Evolutionary conservation across 1,140 invertebrate species (phyloP), one percentile per base, ranked within the genome.

Genomic region (Belonocnema kinseyi): DNA sequence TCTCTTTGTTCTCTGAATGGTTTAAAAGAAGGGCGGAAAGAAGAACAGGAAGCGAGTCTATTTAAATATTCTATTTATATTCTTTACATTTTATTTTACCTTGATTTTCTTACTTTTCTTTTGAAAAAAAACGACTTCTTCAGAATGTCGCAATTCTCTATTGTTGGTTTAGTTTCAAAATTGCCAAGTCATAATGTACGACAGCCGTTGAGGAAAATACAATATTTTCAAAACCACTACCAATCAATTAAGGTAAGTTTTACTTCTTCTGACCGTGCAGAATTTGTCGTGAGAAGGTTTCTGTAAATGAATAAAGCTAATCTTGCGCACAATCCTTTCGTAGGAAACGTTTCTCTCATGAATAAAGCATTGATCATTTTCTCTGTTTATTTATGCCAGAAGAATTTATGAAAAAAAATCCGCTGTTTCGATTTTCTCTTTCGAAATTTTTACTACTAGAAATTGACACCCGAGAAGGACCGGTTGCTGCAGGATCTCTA

Each of bases 301-400:
- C 4, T 17, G 58, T 85, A 85, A 82, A 86, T 88, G 87, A 88
- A 88, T 88, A 88, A 88, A 88, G 86, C 86, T 82, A 78, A 72
- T 51, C 72, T 56, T 58, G 56, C 61, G 14, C 52, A n/a, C 73
- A 19, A 13, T 66, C 61, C 61, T 46, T 66, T 40, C 61, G 61
- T 66, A 33, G 61, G 61, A 66, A 66, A 40, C 26, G 4, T 10
- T 66, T 16, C 61, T n/a, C 13, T 33, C 40, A 46, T 66, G 33
- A 46, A 66, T 46, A 46, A 66, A 46, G 61, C 13, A n/a, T 12
- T 4, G 0, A 0, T 58, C 13, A 10, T 66, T 66, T 66, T 66
- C n/a, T 16, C 5, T n/a, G n/a, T 58, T n/a, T 66, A 66, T 66
- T 66, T 46, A 66, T 46, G 10, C 40, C 2, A 46, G 40, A 46